A percentile compares a stretch with the other conserved stretches of the same genome.
Evolutionary conservation across 1,140 invertebrate species (phyloP).

Genomic region (Adelges cooleyi): DNA sequence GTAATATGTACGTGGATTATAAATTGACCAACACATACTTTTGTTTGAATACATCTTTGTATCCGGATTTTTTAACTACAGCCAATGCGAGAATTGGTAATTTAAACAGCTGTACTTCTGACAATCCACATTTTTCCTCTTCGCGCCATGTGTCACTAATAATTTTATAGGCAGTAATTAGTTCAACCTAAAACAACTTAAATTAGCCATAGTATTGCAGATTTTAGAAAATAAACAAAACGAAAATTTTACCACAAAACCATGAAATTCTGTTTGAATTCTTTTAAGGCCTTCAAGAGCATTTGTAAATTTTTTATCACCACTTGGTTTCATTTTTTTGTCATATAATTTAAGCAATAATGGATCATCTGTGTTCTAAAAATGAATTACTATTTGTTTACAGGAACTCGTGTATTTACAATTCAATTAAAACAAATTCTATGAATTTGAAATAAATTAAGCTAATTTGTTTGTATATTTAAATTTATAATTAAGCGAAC

Average conservation of each 20-base stretch:
- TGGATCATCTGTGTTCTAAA: background rate
- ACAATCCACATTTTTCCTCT: constrained; percentile 47
- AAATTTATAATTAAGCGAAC: too few relatives aligned
- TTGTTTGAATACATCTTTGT: constrained; percentile 43
- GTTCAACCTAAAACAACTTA: constrained; percentile 39
- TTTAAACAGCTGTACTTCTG: constrained; percentile 44
- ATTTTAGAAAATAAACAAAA: too few relatives aligned
- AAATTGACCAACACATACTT: constrained; percentile 40
- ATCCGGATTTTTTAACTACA: constrained; percentile 44
- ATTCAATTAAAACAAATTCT: too few relatives aligned
- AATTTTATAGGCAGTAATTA: constrained; percentile 43
- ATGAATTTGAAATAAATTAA: too few relatives aligned
- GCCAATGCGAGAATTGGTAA: constrained; percentile 43
- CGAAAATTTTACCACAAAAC: background rate
- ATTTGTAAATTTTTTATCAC: background rate
- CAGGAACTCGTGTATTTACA: too few relatives aligned
- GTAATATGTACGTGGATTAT: too few relatives aligned
- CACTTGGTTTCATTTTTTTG: background rate
- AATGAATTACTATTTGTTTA: too few relatives aligned
- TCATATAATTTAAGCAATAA: background rate
- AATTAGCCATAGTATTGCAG: too few relatives aligned
- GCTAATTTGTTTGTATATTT: too few relatives aligned
- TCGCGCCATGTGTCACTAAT: constrained; percentile 47
- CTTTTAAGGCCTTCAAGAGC: background rate
- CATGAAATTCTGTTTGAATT: constrained; percentile 10